phyloP scores from a whole-genome alignment of 2,113 vertebrate species.

The human (Homo sapiens) region GRCh38 chr5:81192001-81192500 shows the following conservation, averaged over 20 bases:
- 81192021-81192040: slow-evolving; percentile 36
- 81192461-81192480: background rate
- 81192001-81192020: slow-evolving; percentile 59
- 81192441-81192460: background rate
- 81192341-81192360: background rate
- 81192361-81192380: background rate
- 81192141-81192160: background rate
- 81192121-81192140: background rate
- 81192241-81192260: background rate
- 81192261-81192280: background rate
- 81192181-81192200: background rate
- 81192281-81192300: background rate
- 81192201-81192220: background rate
- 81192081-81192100: background rate
- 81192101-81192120: background rate
- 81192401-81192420: background rate
- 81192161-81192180: background rate
- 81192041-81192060: slow-evolving; percentile 17
- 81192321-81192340: background rate
- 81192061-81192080: background rate
- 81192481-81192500: background rate
- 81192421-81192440: background rate
- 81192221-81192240: background rate
- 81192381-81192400: background rate
- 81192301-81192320: background rate